Evolutionary conservation across 2,797 vertebrate genomes (phyloP).

Genomic region (Anguilla obscura): DNA sequence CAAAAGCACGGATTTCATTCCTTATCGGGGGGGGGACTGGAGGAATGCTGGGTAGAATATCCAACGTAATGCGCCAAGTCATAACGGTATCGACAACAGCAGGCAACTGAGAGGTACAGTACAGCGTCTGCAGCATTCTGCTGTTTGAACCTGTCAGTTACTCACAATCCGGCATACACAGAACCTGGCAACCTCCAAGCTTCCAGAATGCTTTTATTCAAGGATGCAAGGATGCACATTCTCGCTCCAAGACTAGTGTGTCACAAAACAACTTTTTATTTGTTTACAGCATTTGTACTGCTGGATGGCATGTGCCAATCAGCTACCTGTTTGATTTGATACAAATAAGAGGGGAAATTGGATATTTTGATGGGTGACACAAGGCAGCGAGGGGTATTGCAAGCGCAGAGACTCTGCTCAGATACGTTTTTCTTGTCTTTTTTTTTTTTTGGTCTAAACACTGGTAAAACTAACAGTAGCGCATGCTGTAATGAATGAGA

Average conservation of each 20-base stretch:
- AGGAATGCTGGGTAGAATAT: background rate
- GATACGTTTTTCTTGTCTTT: background rate
- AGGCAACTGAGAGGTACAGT: background rate
- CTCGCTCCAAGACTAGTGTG: background rate
- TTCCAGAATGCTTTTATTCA: constrained; percentile 6
- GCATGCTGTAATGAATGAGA: background rate
- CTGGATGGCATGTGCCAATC: background rate
- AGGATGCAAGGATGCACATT: background rate
- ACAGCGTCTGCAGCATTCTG: background rate
- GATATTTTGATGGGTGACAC: background rate
- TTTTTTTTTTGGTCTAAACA: background rate
- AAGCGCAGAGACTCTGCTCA: background rate
- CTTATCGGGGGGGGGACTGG: constrained; percentile 10
- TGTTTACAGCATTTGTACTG: background rate
- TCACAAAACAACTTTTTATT: constrained; percentile 1
- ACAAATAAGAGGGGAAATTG: background rate
- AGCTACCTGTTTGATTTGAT: background rate
- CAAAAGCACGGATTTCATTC: constrained; percentile 15
- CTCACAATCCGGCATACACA: background rate
- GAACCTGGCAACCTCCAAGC: background rate
- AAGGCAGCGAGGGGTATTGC: background rate
- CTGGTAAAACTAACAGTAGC: background rate
- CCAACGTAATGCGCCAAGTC: background rate
- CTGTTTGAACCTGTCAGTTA: background rate
- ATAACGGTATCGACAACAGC: background rate